Evolutionary conservation across 2,888 invertebrate genomes (phyloP).

Genomic region (Nezara viridula): DNA sequence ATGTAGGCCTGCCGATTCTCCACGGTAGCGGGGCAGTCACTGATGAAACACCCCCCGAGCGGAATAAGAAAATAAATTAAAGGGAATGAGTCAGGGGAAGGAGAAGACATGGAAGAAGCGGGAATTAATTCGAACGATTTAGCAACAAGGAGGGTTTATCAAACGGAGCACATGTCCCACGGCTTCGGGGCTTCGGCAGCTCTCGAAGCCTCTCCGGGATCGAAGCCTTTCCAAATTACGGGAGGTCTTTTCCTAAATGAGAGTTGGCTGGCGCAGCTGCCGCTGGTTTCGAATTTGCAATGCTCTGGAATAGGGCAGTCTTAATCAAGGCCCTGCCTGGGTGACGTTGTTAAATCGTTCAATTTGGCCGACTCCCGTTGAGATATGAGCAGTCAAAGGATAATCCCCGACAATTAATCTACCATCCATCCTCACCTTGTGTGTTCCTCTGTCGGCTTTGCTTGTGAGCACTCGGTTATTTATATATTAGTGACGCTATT

Average conservation of each 20-base stretch:
- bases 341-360: conserved; percentile 48
- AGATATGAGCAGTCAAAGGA: conserved; percentile 44
- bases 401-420: conserved; percentile 33
- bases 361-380: conserved; percentile 43
- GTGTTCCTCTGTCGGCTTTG: not conserved
- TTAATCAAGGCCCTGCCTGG: not conserved
- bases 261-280: conserved; percentile 16
- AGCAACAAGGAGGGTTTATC: conserved; percentile 14
- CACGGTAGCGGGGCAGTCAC: conserved; percentile 17
- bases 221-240: conserved; percentile 44
- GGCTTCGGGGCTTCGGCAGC: not conserved
- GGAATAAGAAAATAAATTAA: conserved; percentile 57
- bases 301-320: conserved; percentile 36
- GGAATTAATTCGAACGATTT: conserved; percentile 48
- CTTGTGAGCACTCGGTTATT: not conserved
- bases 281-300: conserved; percentile 38
- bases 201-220: not conserved
- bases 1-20: conserved; percentile 30
- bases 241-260: conserved; percentile 48
- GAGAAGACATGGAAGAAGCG: conserved; percentile 10
- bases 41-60: not conserved
- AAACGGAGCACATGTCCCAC: conserved; percentile 24
- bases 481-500: not conserved
- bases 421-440: conserved; percentile 36
- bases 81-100: conserved; percentile 52